Conservation (phyloP, 2,113 vertebrate species). For the Colinus virginianus region DNA sequence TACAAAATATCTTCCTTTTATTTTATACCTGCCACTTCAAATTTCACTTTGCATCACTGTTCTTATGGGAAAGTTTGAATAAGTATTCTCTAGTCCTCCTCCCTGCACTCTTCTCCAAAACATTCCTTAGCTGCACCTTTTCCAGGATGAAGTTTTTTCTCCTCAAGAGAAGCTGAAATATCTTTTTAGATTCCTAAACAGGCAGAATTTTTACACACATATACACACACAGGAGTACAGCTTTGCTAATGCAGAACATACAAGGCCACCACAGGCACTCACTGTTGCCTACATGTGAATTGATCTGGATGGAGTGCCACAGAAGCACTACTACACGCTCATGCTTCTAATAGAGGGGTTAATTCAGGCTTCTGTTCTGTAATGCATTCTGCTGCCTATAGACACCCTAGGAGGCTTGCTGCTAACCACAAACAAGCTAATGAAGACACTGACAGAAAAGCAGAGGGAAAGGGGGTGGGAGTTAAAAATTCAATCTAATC, state of each 20-base stretch:
- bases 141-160: background rate
- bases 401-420: conserved; percentile 23
- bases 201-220: background rate
- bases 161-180: background rate
- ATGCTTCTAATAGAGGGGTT: background rate
- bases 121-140: background rate
- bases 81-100: background rate
- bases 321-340: background rate
- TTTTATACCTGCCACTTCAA: background rate
- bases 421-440: conserved; percentile 18
- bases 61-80: background rate
- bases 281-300: background rate
- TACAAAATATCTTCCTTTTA: background rate
- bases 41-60: background rate
- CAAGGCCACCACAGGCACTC: background rate
- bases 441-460: background rate
- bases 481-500: background rate
- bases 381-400: conserved; percentile 42
- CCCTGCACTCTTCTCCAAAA: background rate
- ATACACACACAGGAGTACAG: background rate
- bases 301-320: background rate
- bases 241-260: background rate
- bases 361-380: background rate
- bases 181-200: background rate
- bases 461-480: rapidly evolving